Percentiles rank a stretch among this genome's conserved stretches.
Evolutionary conservation across 35 echinoderm and acorn worm genomes (phyloP).

Genomic region (Antedon bifida): DNA sequence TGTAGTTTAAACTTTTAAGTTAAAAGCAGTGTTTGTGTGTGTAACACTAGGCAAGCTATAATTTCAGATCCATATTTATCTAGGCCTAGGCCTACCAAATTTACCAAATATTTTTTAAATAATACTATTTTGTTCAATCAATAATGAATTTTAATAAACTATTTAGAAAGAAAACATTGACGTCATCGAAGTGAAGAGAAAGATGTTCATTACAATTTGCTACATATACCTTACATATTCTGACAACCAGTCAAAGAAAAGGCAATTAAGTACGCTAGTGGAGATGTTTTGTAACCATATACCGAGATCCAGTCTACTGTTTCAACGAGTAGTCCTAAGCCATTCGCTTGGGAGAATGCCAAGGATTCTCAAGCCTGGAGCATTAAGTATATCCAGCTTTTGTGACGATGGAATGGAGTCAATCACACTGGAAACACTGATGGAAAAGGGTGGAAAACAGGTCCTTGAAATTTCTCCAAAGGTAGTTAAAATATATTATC

Average conservation of each 20-base stretch:
- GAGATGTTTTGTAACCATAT: conserved; percentile 16
- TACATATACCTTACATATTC: conserved; percentile 35
- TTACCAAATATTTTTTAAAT: no score
- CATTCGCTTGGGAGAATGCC: conserved; percentile 18
- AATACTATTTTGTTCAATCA: no score
- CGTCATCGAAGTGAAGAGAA: no score
- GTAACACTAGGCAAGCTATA: no score
- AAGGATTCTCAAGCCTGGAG: conserved; percentile 11
- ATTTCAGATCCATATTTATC: no score
- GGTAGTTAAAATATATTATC: conserved; percentile 19
- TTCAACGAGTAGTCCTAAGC: conserved; percentile 24
- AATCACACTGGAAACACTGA: conserved; percentile 9
- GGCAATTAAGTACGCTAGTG: conserved; percentile 21
- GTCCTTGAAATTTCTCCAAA: conserved; percentile 44
- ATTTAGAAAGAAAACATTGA: no score
- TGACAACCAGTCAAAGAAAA: conserved; percentile 16
- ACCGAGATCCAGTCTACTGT: conserved; percentile 19
- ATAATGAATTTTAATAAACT: no score
- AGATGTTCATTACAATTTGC: conserved; percentile 50
- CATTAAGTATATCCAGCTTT: conserved; percentile 13
- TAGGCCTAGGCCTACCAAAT: no score
- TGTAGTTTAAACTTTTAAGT: no score
- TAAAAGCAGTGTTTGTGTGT: no score
- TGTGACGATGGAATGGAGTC: conserved; percentile 15
- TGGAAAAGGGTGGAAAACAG: conserved; percentile 56